Evolutionary conservation across 2,113 vertebrate species (phyloP).

Genomic region (Cephalopholis sonnerati): DNA sequence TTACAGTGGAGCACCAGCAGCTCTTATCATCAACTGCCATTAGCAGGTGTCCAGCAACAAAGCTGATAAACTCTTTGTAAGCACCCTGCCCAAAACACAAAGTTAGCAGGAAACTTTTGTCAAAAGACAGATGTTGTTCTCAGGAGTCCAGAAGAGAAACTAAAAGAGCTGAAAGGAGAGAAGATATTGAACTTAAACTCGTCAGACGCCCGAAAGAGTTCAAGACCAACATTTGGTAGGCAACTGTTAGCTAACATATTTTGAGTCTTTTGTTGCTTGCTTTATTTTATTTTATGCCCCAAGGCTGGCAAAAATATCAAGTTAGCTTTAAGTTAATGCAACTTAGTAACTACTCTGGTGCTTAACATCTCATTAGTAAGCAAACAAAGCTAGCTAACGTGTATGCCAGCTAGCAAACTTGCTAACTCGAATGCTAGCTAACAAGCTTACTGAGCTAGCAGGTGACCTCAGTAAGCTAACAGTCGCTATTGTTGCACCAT

Average conservation of each 20-base stretch:
- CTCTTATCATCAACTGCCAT: conserved; percentile 2
- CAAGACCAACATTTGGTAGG: no score
- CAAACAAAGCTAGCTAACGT: no score
- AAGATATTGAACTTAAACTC: not conserved
- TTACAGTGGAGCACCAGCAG: not conserved
- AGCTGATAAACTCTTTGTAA: not conserved
- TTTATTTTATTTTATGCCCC: not conserved
- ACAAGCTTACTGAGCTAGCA: no score
- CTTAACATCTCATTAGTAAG: no score
- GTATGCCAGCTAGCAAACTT: no score
- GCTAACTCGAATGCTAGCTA: no score
- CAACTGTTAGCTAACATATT: not conserved
- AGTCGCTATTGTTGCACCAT: no score
- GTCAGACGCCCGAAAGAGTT: no score
- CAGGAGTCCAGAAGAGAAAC: not conserved
- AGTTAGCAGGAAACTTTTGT: not conserved
- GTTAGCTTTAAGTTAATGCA: no score
- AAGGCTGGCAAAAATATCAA: not conserved
- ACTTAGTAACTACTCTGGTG: no score
- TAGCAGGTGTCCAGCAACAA: not conserved
- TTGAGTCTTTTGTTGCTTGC: no score
- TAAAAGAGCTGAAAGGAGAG: not conserved
- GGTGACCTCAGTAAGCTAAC: no score
- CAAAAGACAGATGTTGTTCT: not conserved
- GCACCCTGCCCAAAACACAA: not conserved